Evolutionary conservation across 2,797 vertebrate species (phyloP).

Genomic region (Macropodus opercularis): DNA sequence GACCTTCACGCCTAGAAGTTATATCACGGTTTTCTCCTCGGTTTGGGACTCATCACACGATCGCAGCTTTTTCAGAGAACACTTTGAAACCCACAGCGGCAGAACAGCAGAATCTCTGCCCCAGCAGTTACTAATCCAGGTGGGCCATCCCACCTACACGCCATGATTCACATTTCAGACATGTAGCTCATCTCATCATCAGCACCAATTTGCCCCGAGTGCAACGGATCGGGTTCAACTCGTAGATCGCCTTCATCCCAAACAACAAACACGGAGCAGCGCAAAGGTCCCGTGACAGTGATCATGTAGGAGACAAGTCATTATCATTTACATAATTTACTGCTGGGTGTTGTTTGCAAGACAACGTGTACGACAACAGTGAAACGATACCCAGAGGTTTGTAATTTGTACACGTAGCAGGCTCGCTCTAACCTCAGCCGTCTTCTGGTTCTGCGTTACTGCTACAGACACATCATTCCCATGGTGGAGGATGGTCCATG

Average conservation of each 20-base stretch:
- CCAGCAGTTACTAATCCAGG: slow-evolving; percentile 67
- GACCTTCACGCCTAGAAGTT: slow-evolving; percentile 36
- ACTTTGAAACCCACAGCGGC: slow-evolving; percentile 53
- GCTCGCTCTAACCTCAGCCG: too few relatives aligned
- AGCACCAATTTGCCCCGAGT: slow-evolving; percentile 45
- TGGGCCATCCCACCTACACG: slow-evolving; percentile 63
- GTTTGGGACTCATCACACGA: slow-evolving; percentile 20
- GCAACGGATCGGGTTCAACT: slow-evolving; percentile 47
- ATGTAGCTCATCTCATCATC: slow-evolving; percentile 59
- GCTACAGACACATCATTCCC: too few relatives aligned
- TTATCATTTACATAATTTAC: too few relatives aligned
- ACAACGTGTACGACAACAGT: too few relatives aligned
- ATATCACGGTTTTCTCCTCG: slow-evolving; percentile 26
- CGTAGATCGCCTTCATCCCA: slow-evolving; percentile 33
- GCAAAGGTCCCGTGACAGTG: slow-evolving; percentile 21
- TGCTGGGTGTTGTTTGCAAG: too few relatives aligned
- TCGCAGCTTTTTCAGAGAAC: slow-evolving; percentile 33
- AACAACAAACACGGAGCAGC: slow-evolving; percentile 21
- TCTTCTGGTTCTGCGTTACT: too few relatives aligned
- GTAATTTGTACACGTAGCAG: too few relatives aligned
- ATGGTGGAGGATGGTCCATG: too few relatives aligned
- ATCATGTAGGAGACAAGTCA: slow-evolving; percentile 42
- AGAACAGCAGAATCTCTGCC: slow-evolving; percentile 42
- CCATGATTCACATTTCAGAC: slow-evolving; percentile 66
- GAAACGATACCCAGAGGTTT: too few relatives aligned